These are phyloP conservation scores for Drosophila koepferae DNA, from an alignment of 2,888 invertebrate genomes.

Conservation along the genomic window DNA sequence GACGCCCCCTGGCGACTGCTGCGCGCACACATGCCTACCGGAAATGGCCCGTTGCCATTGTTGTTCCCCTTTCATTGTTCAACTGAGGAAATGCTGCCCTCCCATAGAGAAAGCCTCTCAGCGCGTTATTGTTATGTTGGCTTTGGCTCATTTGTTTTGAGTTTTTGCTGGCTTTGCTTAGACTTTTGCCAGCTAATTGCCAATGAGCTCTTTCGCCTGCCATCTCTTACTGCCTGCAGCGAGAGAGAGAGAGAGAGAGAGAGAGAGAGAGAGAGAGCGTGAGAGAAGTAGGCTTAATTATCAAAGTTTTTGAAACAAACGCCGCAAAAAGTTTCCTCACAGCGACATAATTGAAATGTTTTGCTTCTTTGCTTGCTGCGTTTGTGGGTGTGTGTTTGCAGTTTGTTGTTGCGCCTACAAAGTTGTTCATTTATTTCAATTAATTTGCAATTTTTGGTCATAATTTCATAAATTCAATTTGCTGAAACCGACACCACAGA, in stretches of 20 bases:
- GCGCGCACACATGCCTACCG: constrained; percentile 48
- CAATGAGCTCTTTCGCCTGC: constrained; percentile 20
- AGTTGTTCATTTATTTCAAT: constrained; percentile 66
- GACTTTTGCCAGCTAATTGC: constrained; percentile 64
- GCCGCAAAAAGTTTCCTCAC: constrained; percentile 47
- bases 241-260: not conserved
- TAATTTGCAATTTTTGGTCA: constrained; percentile 62
- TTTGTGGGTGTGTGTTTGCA: constrained; percentile 1
- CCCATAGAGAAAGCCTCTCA: constrained; percentile 1
- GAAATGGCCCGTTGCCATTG: constrained; percentile 67
- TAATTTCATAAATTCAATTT: constrained; percentile 53
- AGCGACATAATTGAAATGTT: constrained; percentile 74
- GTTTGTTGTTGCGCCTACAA: constrained; percentile 34
- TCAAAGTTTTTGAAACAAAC: constrained; percentile 53
- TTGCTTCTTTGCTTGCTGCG: constrained; percentile 46
- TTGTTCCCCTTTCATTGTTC: constrained; percentile 24
- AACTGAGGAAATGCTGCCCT: not conserved
- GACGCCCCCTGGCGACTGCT: constrained; percentile 45
- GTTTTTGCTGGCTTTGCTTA: constrained; percentile 49
- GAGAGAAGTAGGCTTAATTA: constrained; percentile 55
- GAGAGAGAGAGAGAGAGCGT: not conserved
- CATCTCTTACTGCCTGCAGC: not conserved
- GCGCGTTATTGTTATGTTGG: constrained; percentile 41
- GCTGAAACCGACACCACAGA: constrained; percentile 2
- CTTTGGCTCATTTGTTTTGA: constrained; percentile 66